Percentiles rank a stretch among this genome's conserved stretches.
These are phyloP conservation scores for Zaprionus kolodkinae DNA, from an alignment of 1,140 invertebrate species.

Conservation along the genomic window DNA sequence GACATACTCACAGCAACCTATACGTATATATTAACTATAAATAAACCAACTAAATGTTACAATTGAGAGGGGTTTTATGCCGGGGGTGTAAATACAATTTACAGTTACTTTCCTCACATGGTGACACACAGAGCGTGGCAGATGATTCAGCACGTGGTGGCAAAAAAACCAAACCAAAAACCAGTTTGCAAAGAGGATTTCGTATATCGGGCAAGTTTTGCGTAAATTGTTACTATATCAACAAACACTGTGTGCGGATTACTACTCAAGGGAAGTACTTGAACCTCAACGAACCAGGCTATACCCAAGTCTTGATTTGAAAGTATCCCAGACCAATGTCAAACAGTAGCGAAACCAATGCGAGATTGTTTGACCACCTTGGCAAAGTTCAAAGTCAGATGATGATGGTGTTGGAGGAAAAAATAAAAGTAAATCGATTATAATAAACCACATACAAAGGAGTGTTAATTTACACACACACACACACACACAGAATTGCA, in stretches of 20 bases:
- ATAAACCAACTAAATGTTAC: constrained; percentile 75
- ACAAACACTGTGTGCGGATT: constrained; percentile 3
- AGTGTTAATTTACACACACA: constrained; percentile 12
- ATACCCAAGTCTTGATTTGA: not conserved
- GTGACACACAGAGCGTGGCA: constrained; percentile 49
- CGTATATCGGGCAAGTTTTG: not conserved
- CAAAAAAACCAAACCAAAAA: constrained; percentile 21
- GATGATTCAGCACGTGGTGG: constrained; percentile 65
- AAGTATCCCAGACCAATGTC: constrained; percentile 25
- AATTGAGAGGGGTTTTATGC: constrained; percentile 6
- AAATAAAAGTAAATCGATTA: constrained; percentile 33
- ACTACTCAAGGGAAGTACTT: not conserved
- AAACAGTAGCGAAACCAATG: constrained; percentile 24
- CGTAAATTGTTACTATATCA: not conserved
- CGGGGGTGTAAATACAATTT: constrained; percentile 1
- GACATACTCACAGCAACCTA: constrained; percentile 15
- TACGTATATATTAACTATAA: constrained; percentile 72
- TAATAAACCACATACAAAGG: constrained; percentile 17
- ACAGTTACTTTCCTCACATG: constrained; percentile 55
- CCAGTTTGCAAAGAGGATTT: constrained; percentile 7
- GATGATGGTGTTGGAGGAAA: not conserved
- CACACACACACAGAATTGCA: not conserved
- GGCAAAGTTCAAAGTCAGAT: constrained; percentile 24
- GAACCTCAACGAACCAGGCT: not conserved
- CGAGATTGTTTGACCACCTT: constrained; percentile 28